Evolutionary conservation across 2,797 vertebrate genomes (phyloP).

Genomic region (Steatocranus sp.): DNA sequence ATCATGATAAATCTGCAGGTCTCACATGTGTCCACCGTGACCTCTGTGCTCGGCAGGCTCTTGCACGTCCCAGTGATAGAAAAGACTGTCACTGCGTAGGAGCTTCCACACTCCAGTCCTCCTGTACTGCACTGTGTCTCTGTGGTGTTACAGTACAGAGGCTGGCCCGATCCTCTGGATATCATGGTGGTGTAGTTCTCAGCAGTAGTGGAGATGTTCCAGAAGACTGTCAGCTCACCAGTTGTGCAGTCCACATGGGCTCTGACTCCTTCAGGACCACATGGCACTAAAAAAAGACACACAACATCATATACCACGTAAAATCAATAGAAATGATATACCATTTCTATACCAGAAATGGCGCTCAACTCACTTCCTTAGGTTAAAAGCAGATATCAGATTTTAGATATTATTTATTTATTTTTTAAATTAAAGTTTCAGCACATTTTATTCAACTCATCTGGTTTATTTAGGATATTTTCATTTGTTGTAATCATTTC

Average conservation of each 20-base stretch:
- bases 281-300: slow-evolving; percentile 58
- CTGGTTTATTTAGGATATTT: background rate
- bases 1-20: background rate
- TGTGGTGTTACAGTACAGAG: slow-evolving; percentile 58
- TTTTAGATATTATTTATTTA: background rate
- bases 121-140: slow-evolving; percentile 42
- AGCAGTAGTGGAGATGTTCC: slow-evolving; percentile 46
- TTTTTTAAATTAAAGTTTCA: background rate
- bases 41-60: slow-evolving; percentile 47
- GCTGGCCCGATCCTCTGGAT: slow-evolving; percentile 25
- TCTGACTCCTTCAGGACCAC: slow-evolving; percentile 56
- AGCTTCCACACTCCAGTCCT: slow-evolving; percentile 57
- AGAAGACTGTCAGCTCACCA: slow-evolving; percentile 47
- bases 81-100: slow-evolving; percentile 43
- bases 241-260: slow-evolving; percentile 49
- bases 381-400: background rate
- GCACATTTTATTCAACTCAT: background rate
- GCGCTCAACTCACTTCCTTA: background rate
- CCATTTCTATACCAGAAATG: background rate
- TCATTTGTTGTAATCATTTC: background rate
- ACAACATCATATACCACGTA: background rate
- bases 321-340: background rate
- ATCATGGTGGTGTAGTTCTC: slow-evolving; percentile 56
- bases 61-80: slow-evolving; percentile 50
- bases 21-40: slow-evolving; percentile 59